Percentiles rank a stretch among this genome's conserved stretches.
phyloP scores from a whole-genome alignment of 2,113 vertebrate genomes.

The Heptranchias perlo region DNA sequence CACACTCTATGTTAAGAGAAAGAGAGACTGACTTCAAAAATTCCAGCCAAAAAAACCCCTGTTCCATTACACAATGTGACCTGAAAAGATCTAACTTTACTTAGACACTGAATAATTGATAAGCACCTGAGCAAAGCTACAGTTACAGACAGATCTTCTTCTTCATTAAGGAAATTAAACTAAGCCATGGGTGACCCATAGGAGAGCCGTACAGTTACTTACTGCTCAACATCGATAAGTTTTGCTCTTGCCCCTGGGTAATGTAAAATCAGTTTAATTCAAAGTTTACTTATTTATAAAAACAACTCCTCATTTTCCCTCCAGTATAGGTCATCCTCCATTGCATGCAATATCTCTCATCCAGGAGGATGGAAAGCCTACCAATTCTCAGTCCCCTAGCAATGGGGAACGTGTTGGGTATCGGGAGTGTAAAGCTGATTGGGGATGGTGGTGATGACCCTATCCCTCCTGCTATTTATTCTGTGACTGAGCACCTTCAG shows the following conservation, averaged over 20 bases:
- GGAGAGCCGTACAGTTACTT: conserved; percentile 32
- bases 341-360: not conserved
- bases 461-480: not conserved
- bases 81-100: conserved; percentile 75
- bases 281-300: conserved; percentile 47
- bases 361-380: not conserved
- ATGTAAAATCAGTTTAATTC: conserved; percentile 50
- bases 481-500: not conserved
- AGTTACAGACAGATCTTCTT: conserved; percentile 85
- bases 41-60: conserved; percentile 40
- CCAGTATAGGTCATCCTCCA: not conserved
- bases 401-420: too few species aligned
- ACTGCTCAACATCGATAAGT: not conserved
- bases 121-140: conserved; percentile 77
- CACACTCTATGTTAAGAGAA: not conserved
- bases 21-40: not conserved
- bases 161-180: conserved; percentile 95
- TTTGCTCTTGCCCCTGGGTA: not conserved
- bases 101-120: conserved; percentile 93
- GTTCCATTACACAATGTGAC: conserved; percentile 77
- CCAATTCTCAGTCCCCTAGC: not conserved
- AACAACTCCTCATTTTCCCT: not conserved
- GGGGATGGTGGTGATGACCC: not conserved
- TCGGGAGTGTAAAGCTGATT: not conserved
- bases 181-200: conserved; percentile 21